Base-by-base conservation (phyloP, 2,888 invertebrate genomes). In the Tiliacea aurago region DNA sequence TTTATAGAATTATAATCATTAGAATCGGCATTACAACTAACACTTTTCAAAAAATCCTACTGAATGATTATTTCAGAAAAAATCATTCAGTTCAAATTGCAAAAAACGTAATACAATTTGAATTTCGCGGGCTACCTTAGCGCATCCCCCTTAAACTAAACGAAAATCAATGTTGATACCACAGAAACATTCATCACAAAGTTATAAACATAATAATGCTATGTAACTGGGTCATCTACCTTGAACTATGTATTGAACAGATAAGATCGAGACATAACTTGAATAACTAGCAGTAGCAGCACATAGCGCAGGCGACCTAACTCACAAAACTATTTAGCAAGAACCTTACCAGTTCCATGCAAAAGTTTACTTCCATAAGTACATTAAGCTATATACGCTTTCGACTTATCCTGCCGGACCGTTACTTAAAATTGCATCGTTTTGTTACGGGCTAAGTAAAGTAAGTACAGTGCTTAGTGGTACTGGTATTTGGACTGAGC, bases 351-450 rank as follows among this genome's bases (percentile, higher is more conserved):
- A 75, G 70, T 83, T 75, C 75, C 66, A 81, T 77, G 78, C 78
- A 75, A 82, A 88, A 86, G 83, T 87, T 87, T 59, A 81, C 78
- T 86, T 87, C 83, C 72, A 85, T 87, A 90, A 89, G 87, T 89
- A 89, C 87, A 90, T 90, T 88, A 87, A 89, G 88, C 89, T 89
- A 90, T 89, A 89, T 85, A 90, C 88, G 90, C 88, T 89, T 86
- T 83, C 85, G 89, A 88, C 90, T 91, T 90, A 92, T 91, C 91
- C 91, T 90, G 86, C 88, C 83, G 90, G 91, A 90, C 93, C 91
- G 91, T 94, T 93, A 94, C 92, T 93, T 93, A 92, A 94, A 94
- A 94, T 94, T 92, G 94, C 93, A 93, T 93, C 94, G 92, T 94
- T 94, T 93, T 93, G 94, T 93, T 93, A 93, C 91, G 91, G 91